phyloP scores from a whole-genome alignment of 2,888 invertebrate species.

The Chymomyza amoena region DNA sequence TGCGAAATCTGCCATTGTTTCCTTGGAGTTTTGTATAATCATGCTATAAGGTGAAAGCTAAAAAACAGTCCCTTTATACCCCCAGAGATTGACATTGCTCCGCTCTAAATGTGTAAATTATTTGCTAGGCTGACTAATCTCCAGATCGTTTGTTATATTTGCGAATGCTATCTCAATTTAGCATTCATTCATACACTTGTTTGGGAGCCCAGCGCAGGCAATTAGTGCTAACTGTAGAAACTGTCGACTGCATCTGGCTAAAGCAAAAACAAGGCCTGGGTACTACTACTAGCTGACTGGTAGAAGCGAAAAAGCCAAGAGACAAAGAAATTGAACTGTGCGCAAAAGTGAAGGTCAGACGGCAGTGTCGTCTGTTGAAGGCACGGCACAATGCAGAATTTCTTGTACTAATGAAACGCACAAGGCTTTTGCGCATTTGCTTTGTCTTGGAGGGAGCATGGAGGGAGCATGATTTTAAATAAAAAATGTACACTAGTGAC shows the following conservation, averaged over 20 bases:
- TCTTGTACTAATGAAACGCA: slow-evolving; percentile 48
- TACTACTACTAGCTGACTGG: background rate
- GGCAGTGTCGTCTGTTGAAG: background rate
- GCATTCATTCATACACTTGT: too few species aligned
- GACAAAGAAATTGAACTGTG: slow-evolving; percentile 61
- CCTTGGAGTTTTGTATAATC: too few species aligned
- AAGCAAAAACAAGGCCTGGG: background rate
- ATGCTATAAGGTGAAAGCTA: too few species aligned
- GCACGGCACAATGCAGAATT: slow-evolving; percentile 16
- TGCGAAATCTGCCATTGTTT: too few species aligned
- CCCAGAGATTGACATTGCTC: too few species aligned
- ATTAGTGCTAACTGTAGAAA: background rate
- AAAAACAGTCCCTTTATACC: too few species aligned
- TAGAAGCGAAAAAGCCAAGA: slow-evolving; percentile 29
- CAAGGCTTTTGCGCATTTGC: slow-evolving; percentile 37
- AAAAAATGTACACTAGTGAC: slow-evolving; percentile 30
- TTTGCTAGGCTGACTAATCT: too few species aligned
- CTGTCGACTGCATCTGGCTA: background rate
- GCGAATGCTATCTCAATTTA: too few species aligned
- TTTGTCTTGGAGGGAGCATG: background rate
- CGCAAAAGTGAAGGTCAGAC: slow-evolving; percentile 57
- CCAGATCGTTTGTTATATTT: too few species aligned
- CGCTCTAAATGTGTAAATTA: too few species aligned
- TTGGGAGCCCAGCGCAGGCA: too few species aligned
- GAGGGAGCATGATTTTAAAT: background rate